Percentiles rank a stretch among this genome's conserved stretches.
Conservation (phyloP, 2,797 vertebrate genomes). For the Chloroceryle inda region DNA sequence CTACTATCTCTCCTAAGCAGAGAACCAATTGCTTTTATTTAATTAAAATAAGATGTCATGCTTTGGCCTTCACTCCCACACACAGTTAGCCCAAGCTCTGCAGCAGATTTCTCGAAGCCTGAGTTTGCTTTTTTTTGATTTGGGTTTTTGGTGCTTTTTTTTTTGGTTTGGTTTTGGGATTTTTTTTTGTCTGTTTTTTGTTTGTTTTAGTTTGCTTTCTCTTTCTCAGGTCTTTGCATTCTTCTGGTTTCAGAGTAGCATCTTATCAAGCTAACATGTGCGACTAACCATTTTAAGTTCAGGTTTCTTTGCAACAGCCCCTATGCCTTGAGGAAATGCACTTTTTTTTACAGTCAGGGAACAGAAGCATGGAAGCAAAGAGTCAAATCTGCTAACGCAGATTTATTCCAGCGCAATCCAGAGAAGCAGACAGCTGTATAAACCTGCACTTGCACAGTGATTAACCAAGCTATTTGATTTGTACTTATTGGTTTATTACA, state of each 20-base stretch:
- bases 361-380: neutral
- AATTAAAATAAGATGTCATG: neutral
- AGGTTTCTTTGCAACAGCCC: neutral
- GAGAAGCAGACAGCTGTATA: constrained; percentile 32
- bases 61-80: neutral
- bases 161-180: neutral
- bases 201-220: neutral
- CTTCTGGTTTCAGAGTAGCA: neutral
- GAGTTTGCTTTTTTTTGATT: neutral
- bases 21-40: neutral
- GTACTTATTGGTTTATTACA: constrained; percentile 45
- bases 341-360: neutral
- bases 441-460: constrained; percentile 34
- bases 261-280: neutral
- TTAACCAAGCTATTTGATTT: constrained; percentile 52
- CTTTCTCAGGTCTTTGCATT: neutral
- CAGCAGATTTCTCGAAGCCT: neutral
- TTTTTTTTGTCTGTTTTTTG: neutral
- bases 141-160: neutral
- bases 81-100: neutral
- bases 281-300: neutral
- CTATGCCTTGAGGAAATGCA: neutral
- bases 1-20: neutral
- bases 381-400: constrained; percentile 20
- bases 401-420: constrained; percentile 25